Conservation (phyloP, 2,113 vertebrate species). For the Oncorhynchus nerka region DNA sequence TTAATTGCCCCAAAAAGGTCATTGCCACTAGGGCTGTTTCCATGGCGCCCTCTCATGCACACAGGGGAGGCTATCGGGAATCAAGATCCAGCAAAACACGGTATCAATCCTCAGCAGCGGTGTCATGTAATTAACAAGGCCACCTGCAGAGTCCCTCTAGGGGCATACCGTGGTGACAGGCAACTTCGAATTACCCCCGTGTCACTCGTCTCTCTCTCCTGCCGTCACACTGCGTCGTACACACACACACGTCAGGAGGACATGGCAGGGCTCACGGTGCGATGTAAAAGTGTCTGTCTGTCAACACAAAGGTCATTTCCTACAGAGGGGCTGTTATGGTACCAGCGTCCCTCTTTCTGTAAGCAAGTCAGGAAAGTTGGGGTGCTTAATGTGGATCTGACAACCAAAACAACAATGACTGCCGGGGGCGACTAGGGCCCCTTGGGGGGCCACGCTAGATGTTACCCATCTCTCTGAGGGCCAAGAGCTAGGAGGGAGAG, state of each 20-base stretch:
- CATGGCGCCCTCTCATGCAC: background rate
- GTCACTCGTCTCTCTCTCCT: background rate
- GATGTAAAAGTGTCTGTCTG: constrained; percentile 18
- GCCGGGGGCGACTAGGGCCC: constrained; percentile 11
- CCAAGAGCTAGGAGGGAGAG: background rate
- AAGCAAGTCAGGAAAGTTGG: constrained; percentile 35
- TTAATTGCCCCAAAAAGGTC: constrained; percentile 1
- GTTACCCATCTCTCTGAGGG: background rate
- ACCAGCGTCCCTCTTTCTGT: constrained; percentile 37
- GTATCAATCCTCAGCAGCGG: background rate
- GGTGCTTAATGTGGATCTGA: constrained; percentile 34
- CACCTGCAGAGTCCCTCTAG: background rate
- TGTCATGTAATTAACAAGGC: constrained; percentile 15
- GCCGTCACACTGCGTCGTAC: background rate
- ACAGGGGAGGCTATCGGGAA: background rate
- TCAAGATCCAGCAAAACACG: background rate
- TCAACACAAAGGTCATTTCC: constrained; percentile 61
- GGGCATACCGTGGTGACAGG: too few species aligned
- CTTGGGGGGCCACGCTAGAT: constrained; percentile 15
- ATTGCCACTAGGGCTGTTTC: constrained; percentile 13
- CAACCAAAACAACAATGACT: constrained; percentile 52
- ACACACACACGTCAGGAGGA: background rate
- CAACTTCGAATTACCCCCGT: background rate
- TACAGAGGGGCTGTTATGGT: constrained; percentile 34
- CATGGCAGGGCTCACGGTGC: background rate